Base-by-base conservation (phyloP, 1,140 invertebrate species). In the Ditylenchus dipsaci region DNA sequence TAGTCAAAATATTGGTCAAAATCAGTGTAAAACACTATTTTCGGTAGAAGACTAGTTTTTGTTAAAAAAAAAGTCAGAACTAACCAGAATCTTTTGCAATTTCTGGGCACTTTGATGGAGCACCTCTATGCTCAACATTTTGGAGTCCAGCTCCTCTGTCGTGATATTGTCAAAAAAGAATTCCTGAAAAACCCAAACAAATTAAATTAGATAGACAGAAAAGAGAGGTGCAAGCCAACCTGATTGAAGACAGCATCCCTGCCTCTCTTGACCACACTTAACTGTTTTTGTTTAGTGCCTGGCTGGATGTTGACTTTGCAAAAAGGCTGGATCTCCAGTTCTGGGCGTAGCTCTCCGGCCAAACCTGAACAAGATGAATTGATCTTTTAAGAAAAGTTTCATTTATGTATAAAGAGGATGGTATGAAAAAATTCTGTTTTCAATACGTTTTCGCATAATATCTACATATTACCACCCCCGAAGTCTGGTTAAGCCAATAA, bases 191-290 rank as follows among this genome's bases (percentile, higher is more conserved):
- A n/a, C n/a, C n/a, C 17, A 75, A 63, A 19, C 61, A 53, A 13
- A 17, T 62, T 71, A n/a, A 5, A n/a, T 43, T n/a, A n/a, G n/a
- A 43, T 76, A 53, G 23, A 59, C 45, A 43, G 26, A 64, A 47
- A 26, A 19, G 8, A n/a, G 45, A 0, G 0, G 47, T 42, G 17
- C 47, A 58, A 56, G 26, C 70, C 53, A 29, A 82, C 78, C 65
- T 83, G 79, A 66, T 82, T 82, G 63, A 78, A 82, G 27, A 82
- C 78, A n/a, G 74, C 78, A 69, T 82, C 74, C 3, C 80, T 23
- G 15, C 81, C 81, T 42, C 80, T 53, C 63, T 82, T 82, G 13
- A 83, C 76, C 33, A 79, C 74, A 30, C 73, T 71, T 61, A 79
- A 75, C 65, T 80, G 70, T 42, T 82, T 79, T 29, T 72, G 75